A percentile compares a stretch with the other conserved stretches of the same genome.
Evolutionary conservation across 1,140 invertebrate species (phyloP).

Genomic region (Parasteatoda tepidariorum): DNA sequence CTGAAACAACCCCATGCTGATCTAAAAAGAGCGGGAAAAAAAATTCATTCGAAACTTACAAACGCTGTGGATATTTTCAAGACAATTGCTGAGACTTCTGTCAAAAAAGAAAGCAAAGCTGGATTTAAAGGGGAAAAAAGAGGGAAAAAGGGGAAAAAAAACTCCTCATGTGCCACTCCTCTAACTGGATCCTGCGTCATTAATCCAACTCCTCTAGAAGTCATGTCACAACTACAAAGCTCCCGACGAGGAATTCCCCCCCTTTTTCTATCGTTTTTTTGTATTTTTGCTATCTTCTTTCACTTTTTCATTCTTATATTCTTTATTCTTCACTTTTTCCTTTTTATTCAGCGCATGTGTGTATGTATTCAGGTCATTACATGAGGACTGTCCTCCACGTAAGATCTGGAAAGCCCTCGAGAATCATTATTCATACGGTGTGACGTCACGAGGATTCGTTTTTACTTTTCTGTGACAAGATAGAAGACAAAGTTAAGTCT

Average conservation of each 20-base stretch:
- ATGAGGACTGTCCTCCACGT: constrained; percentile 42
- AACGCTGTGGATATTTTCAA: constrained; percentile 11
- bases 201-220: constrained; percentile 58
- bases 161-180: constrained; percentile 29
- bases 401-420: constrained; percentile 33
- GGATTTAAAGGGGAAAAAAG: not conserved
- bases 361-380: constrained; percentile 23
- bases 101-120: constrained; percentile 2
- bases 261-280: constrained; percentile 17
- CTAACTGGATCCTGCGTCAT: constrained; percentile 52
- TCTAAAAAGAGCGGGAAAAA: not conserved
- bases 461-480: too few species aligned
- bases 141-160: constrained; percentile 17
- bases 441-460: constrained; percentile 25
- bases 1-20: constrained; percentile 34
- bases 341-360: not conserved
- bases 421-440: constrained; percentile 48
- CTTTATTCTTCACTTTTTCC: constrained; percentile 12
- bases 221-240: constrained; percentile 60
- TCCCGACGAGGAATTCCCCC: constrained; percentile 38
- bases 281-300: constrained; percentile 21
- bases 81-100: constrained; percentile 42
- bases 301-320: constrained; percentile 1
- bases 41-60: not conserved
- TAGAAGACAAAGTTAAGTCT: too few species aligned